Evolutionary conservation across 2,888 invertebrate genomes (phyloP), one percentile per base, ranked within the genome.

Genomic region (Stomorhina lunata): DNA sequence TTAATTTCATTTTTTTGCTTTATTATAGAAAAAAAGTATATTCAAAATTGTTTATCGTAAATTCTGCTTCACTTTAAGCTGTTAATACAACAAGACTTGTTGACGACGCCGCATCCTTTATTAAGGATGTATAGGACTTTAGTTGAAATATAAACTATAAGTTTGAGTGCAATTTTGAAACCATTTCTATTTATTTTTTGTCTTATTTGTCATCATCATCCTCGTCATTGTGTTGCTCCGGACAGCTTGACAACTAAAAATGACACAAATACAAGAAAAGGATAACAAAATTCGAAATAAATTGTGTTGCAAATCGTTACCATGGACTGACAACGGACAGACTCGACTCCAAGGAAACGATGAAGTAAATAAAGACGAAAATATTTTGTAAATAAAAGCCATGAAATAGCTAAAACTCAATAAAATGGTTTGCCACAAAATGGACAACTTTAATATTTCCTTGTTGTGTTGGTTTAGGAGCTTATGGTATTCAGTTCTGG

Each of bases 121-220:
- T 27, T 68, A 20, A 29, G 53, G 65, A 40, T 34, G 40, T 7
- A 4, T 32, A 57, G 45, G 71, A 48, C 57, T n/a, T n/a, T n/a
- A n/a, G n/a, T n/a, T n/a, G n/a, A 9, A 59, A 25, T 37, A 15
- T 10, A 7, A 40, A 40, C 40, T 61, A n/a, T 40, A 15, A n/a
- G 20, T 32, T 15, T 61, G 22, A 40, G 59, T 25, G 22, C 10
- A 22, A n/a, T 78, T 78, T 27, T 34, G 9, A 53, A 71, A 71
- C 63, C 53, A 71, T 78, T 78, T 71, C 69, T 55, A 71, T 71
- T 57, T 71, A 78, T 71, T 71, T 63, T 71, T 55, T 71, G 71
- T 71, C 71, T 65, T 78, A 71, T 78, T 78, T 78, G 78, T 78
- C 78, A 77, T 69, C 68, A 61, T 27, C 43, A 40, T 63, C 50